Evolutionary conservation across 1,140 invertebrate species (phyloP).

Genomic region (Colletes gigas): DNA sequence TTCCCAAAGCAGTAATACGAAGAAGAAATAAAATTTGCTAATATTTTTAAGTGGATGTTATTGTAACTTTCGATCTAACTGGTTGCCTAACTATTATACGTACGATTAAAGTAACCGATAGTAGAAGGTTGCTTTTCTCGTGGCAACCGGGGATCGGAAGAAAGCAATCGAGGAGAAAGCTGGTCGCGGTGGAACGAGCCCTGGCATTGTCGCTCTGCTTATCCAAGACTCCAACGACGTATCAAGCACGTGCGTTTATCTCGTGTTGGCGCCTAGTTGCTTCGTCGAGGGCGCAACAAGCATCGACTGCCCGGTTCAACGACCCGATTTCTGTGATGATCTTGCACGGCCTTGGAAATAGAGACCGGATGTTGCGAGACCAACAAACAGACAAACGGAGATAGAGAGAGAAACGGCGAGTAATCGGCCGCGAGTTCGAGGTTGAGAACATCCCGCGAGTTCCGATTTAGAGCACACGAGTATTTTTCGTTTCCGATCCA

Average conservation of each 20-base stretch:
- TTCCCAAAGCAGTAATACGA: too few species aligned
- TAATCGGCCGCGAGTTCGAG: constrained; percentile 66
- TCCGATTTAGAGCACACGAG: not conserved
- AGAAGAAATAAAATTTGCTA: too few species aligned
- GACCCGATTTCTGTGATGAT: constrained; percentile 71
- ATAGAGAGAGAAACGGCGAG: constrained; percentile 27
- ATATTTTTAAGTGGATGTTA: too few species aligned
- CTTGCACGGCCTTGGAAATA: constrained; percentile 70
- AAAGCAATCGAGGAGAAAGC: constrained; percentile 23
- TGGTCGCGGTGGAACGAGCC: not conserved
- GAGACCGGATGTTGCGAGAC: constrained; percentile 61
- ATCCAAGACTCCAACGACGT: constrained; percentile 22
- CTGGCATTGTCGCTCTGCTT: constrained; percentile 40
- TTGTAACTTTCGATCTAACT: too few species aligned
- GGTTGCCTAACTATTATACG: too few species aligned
- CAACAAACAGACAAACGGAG: not conserved
- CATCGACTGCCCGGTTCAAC: constrained; percentile 67
- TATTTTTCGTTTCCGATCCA: too few species aligned
- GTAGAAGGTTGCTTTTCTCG: too few species aligned
- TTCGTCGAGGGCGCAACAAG: constrained; percentile 47
- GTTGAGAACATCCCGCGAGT: constrained; percentile 19
- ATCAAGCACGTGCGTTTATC: constrained; percentile 58
- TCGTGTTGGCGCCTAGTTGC: constrained; percentile 55
- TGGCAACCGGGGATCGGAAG: not conserved
- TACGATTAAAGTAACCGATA: too few species aligned